These are phyloP conservation scores for Ips nitidus DNA, from an alignment of 1,140 invertebrate genomes.

Conservation along the genomic window DNA sequence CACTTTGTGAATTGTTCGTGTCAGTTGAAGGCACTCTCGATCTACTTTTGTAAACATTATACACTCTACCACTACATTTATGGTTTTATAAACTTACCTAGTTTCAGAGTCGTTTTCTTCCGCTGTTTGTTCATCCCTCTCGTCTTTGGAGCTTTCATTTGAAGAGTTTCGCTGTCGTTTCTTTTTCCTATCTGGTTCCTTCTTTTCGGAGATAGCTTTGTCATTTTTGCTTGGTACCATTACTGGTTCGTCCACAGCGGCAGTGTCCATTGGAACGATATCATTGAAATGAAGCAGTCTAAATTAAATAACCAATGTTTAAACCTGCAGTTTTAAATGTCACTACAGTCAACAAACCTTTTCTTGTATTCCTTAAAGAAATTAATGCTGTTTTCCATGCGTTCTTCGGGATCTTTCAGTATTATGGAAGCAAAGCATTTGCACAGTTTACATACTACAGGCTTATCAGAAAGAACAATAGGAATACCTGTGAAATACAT, in stretches of 20 bases:
- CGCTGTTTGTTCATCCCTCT: not conserved
- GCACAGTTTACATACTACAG: slow-evolving; percentile 77
- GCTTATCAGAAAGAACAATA: slow-evolving; percentile 60
- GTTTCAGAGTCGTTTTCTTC: not conserved
- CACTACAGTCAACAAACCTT: slow-evolving; percentile 40
- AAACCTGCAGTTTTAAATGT: not conserved
- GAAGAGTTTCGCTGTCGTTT: slow-evolving; percentile 38
- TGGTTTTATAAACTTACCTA: not conserved
- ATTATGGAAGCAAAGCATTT: slow-evolving; percentile 72
- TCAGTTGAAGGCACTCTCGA: slow-evolving; percentile 41
- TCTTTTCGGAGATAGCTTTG: slow-evolving; percentile 8
- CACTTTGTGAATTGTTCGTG: slow-evolving; percentile 36
- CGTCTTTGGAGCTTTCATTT: slow-evolving; percentile 22
- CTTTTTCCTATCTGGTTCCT: slow-evolving; percentile 49
- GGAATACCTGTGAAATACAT: slow-evolving; percentile 55
- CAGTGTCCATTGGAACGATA: slow-evolving; percentile 65
- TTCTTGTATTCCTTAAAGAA: slow-evolving; percentile 70
- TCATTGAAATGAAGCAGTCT: slow-evolving; percentile 72
- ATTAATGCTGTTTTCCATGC: slow-evolving; percentile 59
- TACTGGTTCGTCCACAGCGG: slow-evolving; percentile 56
- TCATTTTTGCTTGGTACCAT: slow-evolving; percentile 50
- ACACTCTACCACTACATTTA: too few relatives aligned
- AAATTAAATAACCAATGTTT: slow-evolving; percentile 29
- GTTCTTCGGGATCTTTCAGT: slow-evolving; percentile 59
- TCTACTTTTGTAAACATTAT: slow-evolving; percentile 26